These are phyloP conservation scores for Genyomyrus donnyi DNA, from an alignment of 2,113 vertebrate genomes.

Conservation along the genomic window DNA sequence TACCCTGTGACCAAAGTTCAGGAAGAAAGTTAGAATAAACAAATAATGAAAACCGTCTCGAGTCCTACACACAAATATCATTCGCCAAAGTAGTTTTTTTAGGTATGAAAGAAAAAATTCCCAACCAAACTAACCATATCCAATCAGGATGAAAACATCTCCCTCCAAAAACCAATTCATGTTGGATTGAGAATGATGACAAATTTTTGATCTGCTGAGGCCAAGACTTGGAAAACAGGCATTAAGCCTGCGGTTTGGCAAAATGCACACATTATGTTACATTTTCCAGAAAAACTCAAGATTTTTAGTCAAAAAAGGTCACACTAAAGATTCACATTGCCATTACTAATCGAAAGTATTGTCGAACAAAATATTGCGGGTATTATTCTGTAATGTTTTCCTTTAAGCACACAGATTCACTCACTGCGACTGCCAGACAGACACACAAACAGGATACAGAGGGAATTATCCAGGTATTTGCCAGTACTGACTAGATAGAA, in stretches of 20 bases:
- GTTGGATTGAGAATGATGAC: slow-evolving; percentile 13
- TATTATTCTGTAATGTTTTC: not conserved
- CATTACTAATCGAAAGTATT: not conserved
- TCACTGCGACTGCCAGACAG: not conserved
- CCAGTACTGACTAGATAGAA: not conserved
- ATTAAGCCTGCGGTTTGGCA: slow-evolving; percentile 13
- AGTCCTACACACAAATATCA: slow-evolving; percentile 13
- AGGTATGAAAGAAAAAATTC: slow-evolving; percentile 1
- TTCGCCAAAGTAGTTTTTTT: slow-evolving; percentile 3
- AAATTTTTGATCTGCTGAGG: slow-evolving; percentile 15
- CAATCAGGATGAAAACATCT: slow-evolving; percentile 14
- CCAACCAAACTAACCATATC: slow-evolving; percentile 15
- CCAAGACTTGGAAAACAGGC: not conserved
- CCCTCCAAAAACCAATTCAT: slow-evolving; percentile 10
- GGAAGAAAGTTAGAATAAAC: slow-evolving; percentile 16
- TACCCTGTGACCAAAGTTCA: slow-evolving; percentile 13
- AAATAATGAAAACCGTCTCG: slow-evolving; percentile 3
- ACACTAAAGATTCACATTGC: not conserved
- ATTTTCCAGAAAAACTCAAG: slow-evolving; percentile 3
- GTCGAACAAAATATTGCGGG: not conserved
- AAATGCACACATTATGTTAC: not conserved
- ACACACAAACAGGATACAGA: not conserved
- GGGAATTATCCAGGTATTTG: not conserved
- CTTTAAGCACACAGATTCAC: not conserved
- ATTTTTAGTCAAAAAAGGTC: not conserved